These are phyloP conservation scores for Solenodon paradoxus DNA, from an alignment of 2,113 vertebrate species.

Conservation along the genomic window DNA sequence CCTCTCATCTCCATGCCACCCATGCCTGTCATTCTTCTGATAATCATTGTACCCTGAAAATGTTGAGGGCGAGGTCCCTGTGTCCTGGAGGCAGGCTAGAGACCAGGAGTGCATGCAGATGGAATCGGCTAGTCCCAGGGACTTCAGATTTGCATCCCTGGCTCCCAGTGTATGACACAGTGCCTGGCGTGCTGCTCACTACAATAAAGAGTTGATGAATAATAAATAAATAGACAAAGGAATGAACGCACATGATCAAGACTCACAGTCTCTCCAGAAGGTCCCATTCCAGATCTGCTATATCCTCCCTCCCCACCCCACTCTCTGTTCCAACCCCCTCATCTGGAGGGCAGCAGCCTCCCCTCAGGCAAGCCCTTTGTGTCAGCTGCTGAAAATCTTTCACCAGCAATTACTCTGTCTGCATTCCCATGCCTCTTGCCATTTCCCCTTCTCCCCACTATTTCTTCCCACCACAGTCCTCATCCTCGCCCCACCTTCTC, in stretches of 20 bases:
- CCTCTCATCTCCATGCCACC: background rate
- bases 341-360: background rate
- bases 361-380: background rate
- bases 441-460: background rate
- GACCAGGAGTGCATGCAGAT: background rate
- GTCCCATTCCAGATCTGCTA: background rate
- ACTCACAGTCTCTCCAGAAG: background rate
- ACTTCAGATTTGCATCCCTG: background rate
- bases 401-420: background rate
- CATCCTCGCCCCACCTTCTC: background rate
- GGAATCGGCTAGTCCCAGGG: background rate
- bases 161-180: rapidly evolving
- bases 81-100: background rate
- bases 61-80: background rate
- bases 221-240: background rate
- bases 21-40: background rate
- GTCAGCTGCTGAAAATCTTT: background rate
- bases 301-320: background rate
- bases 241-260: background rate
- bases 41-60: background rate
- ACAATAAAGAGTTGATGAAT: background rate
- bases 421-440: rapidly evolving
- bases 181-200: background rate
- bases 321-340: rapidly evolving
- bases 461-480: background rate